These are phyloP conservation scores for Trichopoda pennipes DNA, from an alignment of 2,888 invertebrate species.

Conservation along the genomic window DNA sequence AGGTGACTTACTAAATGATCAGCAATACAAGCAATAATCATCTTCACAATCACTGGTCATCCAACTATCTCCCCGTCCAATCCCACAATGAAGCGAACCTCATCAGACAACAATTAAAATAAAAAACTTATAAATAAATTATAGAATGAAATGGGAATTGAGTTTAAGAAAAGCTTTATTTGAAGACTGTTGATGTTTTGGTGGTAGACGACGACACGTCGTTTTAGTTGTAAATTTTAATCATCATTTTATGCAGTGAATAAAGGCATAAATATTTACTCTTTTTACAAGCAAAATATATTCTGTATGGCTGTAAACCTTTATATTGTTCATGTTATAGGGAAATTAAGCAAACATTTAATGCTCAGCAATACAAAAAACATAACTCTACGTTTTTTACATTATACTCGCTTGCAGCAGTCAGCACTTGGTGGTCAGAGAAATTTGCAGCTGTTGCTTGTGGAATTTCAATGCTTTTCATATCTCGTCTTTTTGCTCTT, in stretches of 20 bases:
- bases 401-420: background rate
- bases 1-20: slow-evolving; percentile 61
- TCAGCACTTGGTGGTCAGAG: slow-evolving; percentile 46
- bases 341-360: slow-evolving; percentile 47
- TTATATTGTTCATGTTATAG: slow-evolving; percentile 44
- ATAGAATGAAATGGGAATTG: slow-evolving; percentile 41
- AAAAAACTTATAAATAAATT: background rate
- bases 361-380: background rate
- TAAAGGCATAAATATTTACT: background rate
- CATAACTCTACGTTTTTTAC: background rate
- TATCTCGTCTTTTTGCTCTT: slow-evolving; percentile 24
- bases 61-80: slow-evolving; percentile 9
- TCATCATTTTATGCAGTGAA: slow-evolving; percentile 41
- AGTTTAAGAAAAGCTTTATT: slow-evolving; percentile 23
- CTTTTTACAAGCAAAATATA: slow-evolving; percentile 27
- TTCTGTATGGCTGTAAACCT: slow-evolving; percentile 49
- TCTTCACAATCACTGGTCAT: slow-evolving; percentile 2
- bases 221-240: slow-evolving; percentile 48
- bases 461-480: slow-evolving; percentile 49
- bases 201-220: slow-evolving; percentile 19
- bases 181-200: slow-evolving; percentile 10
- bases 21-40: slow-evolving; percentile 52
- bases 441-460: slow-evolving; percentile 61
- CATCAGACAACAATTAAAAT: background rate
- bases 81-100: background rate